A percentile compares a stretch with the other conserved stretches of the same genome.
Conservation (phyloP, 2,113 vertebrate species). For the Collichthys lucidus region DNA sequence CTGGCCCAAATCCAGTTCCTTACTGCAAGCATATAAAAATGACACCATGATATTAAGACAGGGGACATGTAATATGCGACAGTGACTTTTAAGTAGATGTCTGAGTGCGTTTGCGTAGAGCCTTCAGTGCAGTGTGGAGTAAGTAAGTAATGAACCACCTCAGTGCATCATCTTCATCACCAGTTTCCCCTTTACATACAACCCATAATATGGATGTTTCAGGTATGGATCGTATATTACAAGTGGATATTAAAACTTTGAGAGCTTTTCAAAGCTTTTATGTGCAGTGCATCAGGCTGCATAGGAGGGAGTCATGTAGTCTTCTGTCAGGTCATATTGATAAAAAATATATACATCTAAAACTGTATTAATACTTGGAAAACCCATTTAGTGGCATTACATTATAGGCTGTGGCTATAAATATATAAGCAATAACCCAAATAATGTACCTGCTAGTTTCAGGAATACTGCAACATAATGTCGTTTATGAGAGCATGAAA, state of each 20-base stretch:
- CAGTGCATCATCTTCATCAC: not conserved
- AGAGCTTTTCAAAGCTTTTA: not conserved
- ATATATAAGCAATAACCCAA: not conserved
- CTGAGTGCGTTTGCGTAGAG: not conserved
- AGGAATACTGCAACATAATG: too few species aligned
- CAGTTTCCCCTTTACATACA: not conserved
- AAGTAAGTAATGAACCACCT: not conserved
- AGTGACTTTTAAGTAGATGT: not conserved
- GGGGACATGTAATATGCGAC: not conserved
- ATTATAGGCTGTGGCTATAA: not conserved
- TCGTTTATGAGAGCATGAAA: too few species aligned
- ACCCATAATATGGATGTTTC: too few species aligned
- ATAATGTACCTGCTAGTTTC: not conserved
- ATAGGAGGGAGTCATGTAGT: too few species aligned
- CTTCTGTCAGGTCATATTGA: not conserved
- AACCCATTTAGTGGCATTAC: too few species aligned
- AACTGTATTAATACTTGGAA: too few species aligned
- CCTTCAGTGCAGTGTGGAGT: not conserved
- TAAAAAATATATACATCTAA: not conserved
- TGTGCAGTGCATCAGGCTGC: not conserved
- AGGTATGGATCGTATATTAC: not conserved
- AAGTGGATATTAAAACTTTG: not conserved
- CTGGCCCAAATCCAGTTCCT: constrained; percentile 41
- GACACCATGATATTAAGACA: constrained; percentile 12
- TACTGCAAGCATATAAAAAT: not conserved